Evolutionary conservation across 2,113 vertebrate species (phyloP).

Genomic region (Upupa epops): DNA sequence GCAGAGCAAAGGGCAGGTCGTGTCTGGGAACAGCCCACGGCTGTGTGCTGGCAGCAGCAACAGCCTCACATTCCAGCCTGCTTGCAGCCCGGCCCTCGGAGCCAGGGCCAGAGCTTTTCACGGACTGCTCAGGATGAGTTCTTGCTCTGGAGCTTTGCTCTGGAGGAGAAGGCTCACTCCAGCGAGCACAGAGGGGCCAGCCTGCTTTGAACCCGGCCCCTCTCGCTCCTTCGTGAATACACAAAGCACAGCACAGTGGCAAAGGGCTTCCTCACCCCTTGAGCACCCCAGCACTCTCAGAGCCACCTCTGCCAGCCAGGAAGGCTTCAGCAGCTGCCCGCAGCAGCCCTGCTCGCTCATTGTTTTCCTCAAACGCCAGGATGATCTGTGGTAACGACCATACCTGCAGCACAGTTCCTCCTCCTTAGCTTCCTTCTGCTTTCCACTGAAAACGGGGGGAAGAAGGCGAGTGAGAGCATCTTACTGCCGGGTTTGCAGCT

Average conservation of each 20-base stretch:
- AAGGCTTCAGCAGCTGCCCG: not conserved
- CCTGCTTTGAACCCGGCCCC: not conserved
- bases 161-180: not conserved
- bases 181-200: not conserved
- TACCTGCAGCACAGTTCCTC: not conserved
- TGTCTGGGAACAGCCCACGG: accelerated
- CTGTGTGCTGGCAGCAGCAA: not conserved
- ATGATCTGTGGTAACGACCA: not conserved
- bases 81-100: not conserved
- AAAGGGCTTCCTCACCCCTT: not conserved
- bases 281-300: not conserved
- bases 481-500: not conserved
- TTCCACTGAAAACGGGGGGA: not conserved
- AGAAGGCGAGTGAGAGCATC: not conserved
- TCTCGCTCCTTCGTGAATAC: not conserved
- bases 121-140: not conserved
- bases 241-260: not conserved
- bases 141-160: not conserved
- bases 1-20: not conserved
- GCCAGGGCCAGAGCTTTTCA: not conserved
- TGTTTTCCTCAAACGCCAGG: not conserved
- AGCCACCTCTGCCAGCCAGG: not conserved
- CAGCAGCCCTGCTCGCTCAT: not conserved
- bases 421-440: not conserved
- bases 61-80: accelerated